Base-by-base conservation (phyloP, 2,888 invertebrate species). In the Lasioglossum oenotherae region DNA sequence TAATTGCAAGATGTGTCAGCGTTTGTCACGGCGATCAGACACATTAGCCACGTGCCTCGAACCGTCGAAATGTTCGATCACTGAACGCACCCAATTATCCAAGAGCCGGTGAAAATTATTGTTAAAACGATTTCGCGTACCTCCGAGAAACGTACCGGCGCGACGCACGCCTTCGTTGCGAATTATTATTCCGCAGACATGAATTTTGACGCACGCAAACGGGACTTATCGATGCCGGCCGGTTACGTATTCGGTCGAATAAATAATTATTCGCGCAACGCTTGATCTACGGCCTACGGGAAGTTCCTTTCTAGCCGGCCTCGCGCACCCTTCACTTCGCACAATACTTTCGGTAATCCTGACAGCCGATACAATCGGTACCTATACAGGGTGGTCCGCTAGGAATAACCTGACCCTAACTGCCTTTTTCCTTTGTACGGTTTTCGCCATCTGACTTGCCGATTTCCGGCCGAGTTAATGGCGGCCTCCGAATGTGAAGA, bases 251-350 rank as follows among this genome's bases (percentile, higher is more conserved):
- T 90, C 84, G 87, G 80, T 86, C 82, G 87, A 87, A 91, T 91
- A 92, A 89, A 91, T 93, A 91, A 93, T 93, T 91, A 89, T 87
- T 86, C 88, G 80, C 87, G 91, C 91, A 91, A 92, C 91, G 91
- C 85, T 92, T 89, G 91, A 93, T 93, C 80, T 87, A 84, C 81
- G 81, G 82, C 46, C 83, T 87, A 91, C 90, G 88, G 88, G 91
- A 90, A 90, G 89, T 92, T 90, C 92, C 92, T 91, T 93, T 93
- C 93, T 91, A 91, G 81, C 84, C 78, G 88, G 86, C 73, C 87
- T 86, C 74, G 85, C 82, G 82, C 69, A 91, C 92, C 93, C 92
- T 93, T 93, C 92, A 93, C 93, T 93, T 92, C 74, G 38, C 74
- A 89, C 89, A 90, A 90, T 89, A 87, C 91, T 87, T 84, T 87